phyloP scores from a whole-genome alignment of 2,797 vertebrate genomes.

The Ctenopoma kingsleyae region DNA sequence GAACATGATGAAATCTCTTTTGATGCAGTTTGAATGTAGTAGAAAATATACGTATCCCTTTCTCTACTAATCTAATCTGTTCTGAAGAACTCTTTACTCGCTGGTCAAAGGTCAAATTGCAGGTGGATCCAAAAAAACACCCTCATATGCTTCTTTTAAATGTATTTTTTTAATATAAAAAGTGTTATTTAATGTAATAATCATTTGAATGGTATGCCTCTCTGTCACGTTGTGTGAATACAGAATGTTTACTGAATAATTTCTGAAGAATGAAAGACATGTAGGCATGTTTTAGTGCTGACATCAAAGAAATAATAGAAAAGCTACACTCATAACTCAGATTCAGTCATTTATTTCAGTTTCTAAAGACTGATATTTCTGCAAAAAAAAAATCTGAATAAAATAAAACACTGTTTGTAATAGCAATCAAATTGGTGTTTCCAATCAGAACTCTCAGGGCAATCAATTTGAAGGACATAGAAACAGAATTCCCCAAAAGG shows the following conservation, averaged over 20 bases:
- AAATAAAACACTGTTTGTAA: background rate
- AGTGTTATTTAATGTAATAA: background rate
- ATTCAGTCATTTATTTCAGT: background rate
- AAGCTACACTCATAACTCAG: background rate
- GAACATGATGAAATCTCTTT: background rate
- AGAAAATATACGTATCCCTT: constrained; percentile 6
- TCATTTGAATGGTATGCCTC: background rate
- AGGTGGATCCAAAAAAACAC: background rate
- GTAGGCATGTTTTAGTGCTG: background rate
- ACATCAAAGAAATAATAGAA: background rate
- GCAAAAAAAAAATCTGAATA: background rate
- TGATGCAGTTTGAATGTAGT: constrained; percentile 29
- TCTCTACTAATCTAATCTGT: constrained; percentile 21
- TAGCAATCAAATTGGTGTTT: background rate
- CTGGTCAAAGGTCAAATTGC: background rate
- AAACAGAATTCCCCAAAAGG: background rate
- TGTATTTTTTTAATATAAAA: background rate
- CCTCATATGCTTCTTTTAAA: background rate
- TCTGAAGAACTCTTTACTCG: background rate
- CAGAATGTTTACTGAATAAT: background rate
- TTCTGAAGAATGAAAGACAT: background rate
- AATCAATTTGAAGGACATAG: background rate
- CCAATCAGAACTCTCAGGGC: background rate
- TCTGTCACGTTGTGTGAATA: background rate
- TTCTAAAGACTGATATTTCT: background rate